A percentile compares a stretch with the other conserved stretches of the same genome.
These are phyloP conservation scores for Samia ricini DNA, from an alignment of 1,140 invertebrate genomes.

Conservation along the genomic window DNA sequence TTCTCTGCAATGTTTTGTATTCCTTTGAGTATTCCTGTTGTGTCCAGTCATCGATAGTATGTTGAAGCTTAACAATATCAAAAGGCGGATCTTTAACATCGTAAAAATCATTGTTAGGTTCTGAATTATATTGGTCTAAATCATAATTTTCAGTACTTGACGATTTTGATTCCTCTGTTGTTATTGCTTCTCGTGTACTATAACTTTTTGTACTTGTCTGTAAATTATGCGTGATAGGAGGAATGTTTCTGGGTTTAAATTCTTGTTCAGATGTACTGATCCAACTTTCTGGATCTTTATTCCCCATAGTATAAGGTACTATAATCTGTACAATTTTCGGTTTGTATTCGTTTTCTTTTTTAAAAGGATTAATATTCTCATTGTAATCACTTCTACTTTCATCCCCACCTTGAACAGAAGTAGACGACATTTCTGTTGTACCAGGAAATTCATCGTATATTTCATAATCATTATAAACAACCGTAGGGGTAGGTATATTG, in stretches of 20 bases:
- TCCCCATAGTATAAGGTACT: constrained; percentile 85
- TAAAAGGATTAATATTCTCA: constrained; percentile 39
- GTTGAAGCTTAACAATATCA: constrained; percentile 85
- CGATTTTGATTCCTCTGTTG: constrained; percentile 40
- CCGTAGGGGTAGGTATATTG: constrained; percentile 32
- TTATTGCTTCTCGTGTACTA: constrained; percentile 39
- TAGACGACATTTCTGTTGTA: constrained; percentile 31
- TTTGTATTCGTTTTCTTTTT: constrained; percentile 38
- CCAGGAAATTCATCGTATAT: constrained; percentile 62
- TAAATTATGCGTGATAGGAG: constrained; percentile 48
- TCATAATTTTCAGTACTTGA: constrained; percentile 44
- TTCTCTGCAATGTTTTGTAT: constrained; percentile 65
- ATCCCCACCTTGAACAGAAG: constrained; percentile 40
- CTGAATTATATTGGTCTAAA: constrained; percentile 41
- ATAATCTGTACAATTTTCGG: constrained; percentile 85
- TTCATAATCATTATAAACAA: constrained; percentile 55
- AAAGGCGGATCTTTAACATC: constrained; percentile 79
- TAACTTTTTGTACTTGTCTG: constrained; percentile 43
- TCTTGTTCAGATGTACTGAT: constrained; percentile 50
- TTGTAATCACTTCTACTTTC: constrained; percentile 47
- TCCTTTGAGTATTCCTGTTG: constrained; percentile 84
- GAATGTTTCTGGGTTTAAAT: constrained; percentile 73
- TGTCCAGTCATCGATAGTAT: constrained; percentile 91
- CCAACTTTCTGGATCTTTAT: constrained; percentile 70
- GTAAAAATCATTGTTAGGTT: constrained; percentile 56